phyloP scores from a whole-genome alignment of 2,888 invertebrate genomes.

The Archips xylosteana region DNA sequence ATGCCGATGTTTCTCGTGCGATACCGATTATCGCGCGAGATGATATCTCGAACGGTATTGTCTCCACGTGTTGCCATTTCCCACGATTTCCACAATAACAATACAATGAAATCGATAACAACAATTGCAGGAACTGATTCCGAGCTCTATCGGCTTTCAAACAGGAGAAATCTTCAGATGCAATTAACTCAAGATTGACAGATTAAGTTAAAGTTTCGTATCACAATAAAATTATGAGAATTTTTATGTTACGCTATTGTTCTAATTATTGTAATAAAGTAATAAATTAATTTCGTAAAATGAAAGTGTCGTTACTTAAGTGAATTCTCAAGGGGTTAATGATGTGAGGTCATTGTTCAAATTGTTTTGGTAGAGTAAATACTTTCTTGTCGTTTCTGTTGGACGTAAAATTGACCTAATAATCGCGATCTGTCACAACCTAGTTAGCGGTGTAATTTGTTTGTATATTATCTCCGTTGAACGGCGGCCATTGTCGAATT shows the following conservation, averaged over 20 bases:
- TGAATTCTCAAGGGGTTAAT: constrained; percentile 39
- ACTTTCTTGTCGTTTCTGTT: constrained; percentile 46
- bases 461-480: constrained; percentile 45
- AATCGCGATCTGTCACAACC: constrained; percentile 79
- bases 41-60: constrained; percentile 53
- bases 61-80: constrained; percentile 59
- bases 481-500: constrained; percentile 35
- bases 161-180: constrained; percentile 38
- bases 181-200: constrained; percentile 44
- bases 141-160: constrained; percentile 39
- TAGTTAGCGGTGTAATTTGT: constrained; percentile 68
- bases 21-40: constrained; percentile 47
- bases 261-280: constrained; percentile 33
- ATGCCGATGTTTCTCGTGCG: constrained; percentile 46
- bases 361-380: constrained; percentile 13
- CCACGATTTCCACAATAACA: constrained; percentile 72
- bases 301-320: constrained; percentile 39
- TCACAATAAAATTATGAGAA: constrained; percentile 58
- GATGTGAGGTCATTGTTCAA: constrained; percentile 39
- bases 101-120: constrained; percentile 56
- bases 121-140: constrained; percentile 48
- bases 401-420: constrained; percentile 72
- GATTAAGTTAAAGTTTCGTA: constrained; percentile 34
- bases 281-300: constrained; percentile 39
- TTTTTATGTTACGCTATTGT: constrained; percentile 40